Evolutionary conservation across 2,797 vertebrate genomes (phyloP).

Genomic region (Eulemur rubriventer): DNA sequence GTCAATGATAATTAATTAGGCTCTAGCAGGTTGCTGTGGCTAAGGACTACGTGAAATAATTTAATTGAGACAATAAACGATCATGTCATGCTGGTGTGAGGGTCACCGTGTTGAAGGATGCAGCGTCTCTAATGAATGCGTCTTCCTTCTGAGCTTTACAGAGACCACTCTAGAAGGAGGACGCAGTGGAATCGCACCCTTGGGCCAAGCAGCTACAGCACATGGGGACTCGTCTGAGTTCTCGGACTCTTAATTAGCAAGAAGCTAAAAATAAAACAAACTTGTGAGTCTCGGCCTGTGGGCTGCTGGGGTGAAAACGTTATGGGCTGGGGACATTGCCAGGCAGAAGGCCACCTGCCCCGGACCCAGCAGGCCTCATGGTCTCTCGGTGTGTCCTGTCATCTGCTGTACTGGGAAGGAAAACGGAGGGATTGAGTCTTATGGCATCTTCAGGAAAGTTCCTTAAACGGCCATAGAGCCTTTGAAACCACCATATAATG

Average conservation of each 20-base stretch:
- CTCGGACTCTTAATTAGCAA: neutral
- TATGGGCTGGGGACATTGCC: fast-evolving
- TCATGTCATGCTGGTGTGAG: neutral
- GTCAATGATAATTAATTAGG: slow-evolving; percentile 50
- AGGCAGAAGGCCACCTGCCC: too few relatives aligned
- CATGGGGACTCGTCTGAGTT: fast-evolving
- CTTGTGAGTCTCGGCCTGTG: fast-evolving
- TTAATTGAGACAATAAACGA: slow-evolving; percentile 26
- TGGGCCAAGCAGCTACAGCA: neutral
- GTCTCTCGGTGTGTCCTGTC: fast-evolving
- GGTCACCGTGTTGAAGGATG: neutral
- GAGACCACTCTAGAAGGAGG: neutral
- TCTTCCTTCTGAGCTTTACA: neutral
- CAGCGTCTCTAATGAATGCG: neutral
- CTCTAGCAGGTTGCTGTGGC: neutral
- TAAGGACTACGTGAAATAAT: neutral
- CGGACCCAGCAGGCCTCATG: fast-evolving
- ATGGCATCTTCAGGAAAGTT: neutral
- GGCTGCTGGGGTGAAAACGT: fast-evolving
- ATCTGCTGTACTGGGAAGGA: neutral
- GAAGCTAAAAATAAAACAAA: neutral
- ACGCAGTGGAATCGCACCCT: too few relatives aligned
- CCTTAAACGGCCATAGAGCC: neutral
- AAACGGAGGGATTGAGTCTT: fast-evolving
- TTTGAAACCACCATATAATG: neutral